A percentile compares a stretch with the other conserved stretches of the same genome.
phyloP scores from a whole-genome alignment of 92 coral and sea anemone species.

The Porites rus region DNA sequence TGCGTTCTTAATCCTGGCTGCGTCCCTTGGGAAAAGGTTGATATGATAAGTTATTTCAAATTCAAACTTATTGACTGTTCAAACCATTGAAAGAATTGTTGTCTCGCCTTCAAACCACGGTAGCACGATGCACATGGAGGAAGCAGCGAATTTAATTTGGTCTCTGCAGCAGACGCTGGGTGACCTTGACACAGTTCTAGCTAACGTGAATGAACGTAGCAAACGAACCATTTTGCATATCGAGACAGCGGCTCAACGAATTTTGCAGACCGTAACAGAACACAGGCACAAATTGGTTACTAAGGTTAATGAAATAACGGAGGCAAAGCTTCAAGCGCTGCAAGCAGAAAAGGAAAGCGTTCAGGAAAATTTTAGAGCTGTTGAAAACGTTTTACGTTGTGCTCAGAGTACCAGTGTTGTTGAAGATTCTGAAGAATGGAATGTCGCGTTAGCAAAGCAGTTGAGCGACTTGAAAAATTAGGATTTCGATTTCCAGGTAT shows the following conservation, averaged over 20 bases:
- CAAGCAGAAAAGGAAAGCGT: slow-evolving; percentile 29
- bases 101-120: not conserved
- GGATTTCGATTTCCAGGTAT: slow-evolving; percentile 19
- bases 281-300: slow-evolving; percentile 35
- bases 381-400: slow-evolving; percentile 27
- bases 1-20: not conserved
- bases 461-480: not conserved
- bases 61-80: not conserved
- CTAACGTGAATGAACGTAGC: slow-evolving; percentile 27
- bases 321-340: slow-evolving; percentile 21
- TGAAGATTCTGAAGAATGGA: slow-evolving; percentile 21
- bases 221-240: slow-evolving; percentile 21
- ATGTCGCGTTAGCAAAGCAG: not conserved
- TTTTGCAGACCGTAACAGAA: slow-evolving; percentile 12
- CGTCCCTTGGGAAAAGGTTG: slow-evolving; percentile 2
- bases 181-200: slow-evolving; percentile 19
- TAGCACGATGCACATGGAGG: slow-evolving; percentile 29
- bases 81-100: not conserved
- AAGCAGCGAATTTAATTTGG: slow-evolving; percentile 32
- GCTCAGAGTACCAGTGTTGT: slow-evolving; percentile 7
- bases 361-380: slow-evolving; percentile 20
- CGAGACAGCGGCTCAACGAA: slow-evolving; percentile 37
- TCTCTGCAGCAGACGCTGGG: slow-evolving; percentile 16
- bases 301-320: slow-evolving; percentile 29
- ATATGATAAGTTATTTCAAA: not conserved